A percentile compares a stretch with the other conserved stretches of the same genome.
These are phyloP conservation scores for Dendrocopos noguchii DNA, from an alignment of 2,113 vertebrate genomes.

Conservation along the genomic window DNA sequence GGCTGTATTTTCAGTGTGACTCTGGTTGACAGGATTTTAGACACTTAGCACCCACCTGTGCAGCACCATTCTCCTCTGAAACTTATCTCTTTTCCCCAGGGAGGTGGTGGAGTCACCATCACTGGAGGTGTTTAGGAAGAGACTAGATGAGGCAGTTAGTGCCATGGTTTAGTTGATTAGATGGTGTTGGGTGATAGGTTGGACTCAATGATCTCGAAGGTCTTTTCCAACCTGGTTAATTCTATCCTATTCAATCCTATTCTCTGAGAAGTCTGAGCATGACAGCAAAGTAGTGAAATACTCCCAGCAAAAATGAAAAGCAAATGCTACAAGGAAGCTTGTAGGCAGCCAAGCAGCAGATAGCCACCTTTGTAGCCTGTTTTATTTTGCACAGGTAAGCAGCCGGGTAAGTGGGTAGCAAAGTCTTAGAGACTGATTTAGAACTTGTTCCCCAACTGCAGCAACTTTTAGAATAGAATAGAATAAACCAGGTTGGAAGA, in stretches of 20 bases:
- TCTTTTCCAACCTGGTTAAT: too few species aligned
- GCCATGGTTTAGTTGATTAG: too few species aligned
- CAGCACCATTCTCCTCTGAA: not conserved
- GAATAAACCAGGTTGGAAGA: too few species aligned
- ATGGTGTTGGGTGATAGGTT: too few species aligned
- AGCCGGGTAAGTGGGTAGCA: not conserved
- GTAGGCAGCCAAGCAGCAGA: not conserved
- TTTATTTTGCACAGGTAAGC: not conserved
- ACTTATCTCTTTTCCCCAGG: too few species aligned
- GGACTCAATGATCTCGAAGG: too few species aligned
- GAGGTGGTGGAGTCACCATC: too few species aligned
- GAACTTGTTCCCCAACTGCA: not conserved
- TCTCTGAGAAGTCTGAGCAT: too few species aligned
- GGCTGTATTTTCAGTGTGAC: not conserved
- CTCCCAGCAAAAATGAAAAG: not conserved
- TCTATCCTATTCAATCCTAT: too few species aligned
- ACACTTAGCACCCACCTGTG: not conserved
- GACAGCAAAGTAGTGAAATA: not conserved
- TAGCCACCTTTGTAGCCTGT: not conserved
- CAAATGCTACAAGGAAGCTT: not conserved
- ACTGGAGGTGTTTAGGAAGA: too few species aligned
- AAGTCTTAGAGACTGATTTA: not conserved
- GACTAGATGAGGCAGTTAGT: too few species aligned
- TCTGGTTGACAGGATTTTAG: not conserved
- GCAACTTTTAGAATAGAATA: not conserved